phyloP scores from a whole-genome alignment of 2,797 vertebrate genomes.

The Sebastes glaucus region DNA sequence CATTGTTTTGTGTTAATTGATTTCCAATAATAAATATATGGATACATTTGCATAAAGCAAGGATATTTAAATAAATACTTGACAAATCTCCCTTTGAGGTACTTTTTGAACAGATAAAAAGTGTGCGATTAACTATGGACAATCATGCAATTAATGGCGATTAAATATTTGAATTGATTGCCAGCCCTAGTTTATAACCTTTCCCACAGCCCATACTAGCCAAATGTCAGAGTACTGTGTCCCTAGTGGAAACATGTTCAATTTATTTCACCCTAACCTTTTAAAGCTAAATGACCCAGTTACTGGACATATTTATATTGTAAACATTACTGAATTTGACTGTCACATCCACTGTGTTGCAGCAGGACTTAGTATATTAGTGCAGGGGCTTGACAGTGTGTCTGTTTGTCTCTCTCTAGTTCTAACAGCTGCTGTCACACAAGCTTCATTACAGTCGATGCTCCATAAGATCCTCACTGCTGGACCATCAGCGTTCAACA shows the following conservation, averaged over 20 bases:
- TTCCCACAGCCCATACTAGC: background rate
- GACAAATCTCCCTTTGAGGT: no score
- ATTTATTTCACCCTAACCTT: background rate
- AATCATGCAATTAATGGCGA: no score
- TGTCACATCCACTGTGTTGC: background rate
- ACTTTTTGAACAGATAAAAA: no score
- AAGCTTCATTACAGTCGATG: conserved; percentile 99
- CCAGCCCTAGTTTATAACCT: background rate
- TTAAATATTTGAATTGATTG: no score
- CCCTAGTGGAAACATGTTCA: background rate
- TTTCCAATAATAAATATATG: no score
- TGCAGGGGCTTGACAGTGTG: background rate
- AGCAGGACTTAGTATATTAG: background rate
- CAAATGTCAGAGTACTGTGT: background rate
- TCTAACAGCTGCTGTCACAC: conserved; percentile 98
- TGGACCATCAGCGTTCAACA: conserved; percentile 98
- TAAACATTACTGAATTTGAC: background rate
- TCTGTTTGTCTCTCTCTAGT: conserved; percentile 78
- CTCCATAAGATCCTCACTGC: conserved; percentile 99
- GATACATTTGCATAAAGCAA: no score
- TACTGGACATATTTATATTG: background rate
- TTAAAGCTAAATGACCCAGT: background rate
- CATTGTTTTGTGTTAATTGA: no score
- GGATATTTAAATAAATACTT: no score
- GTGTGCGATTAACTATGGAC: no score